These are phyloP conservation scores for Diorhabda elongata DNA, from an alignment of 1,140 invertebrate species.

Conservation along the genomic window DNA sequence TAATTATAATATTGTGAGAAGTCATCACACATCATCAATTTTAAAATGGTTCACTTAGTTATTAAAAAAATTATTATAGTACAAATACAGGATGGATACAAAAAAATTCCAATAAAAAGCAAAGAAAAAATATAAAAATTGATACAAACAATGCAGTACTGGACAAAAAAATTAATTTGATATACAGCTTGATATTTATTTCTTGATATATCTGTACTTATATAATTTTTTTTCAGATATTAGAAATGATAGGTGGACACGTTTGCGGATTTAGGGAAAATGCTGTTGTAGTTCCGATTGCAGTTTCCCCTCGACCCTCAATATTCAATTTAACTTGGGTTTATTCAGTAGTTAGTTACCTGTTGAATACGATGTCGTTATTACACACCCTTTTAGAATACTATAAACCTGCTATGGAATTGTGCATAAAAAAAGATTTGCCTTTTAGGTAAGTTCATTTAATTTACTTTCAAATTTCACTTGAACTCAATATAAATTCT, in stretches of 20 bases:
- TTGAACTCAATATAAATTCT: no score
- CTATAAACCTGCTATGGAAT: slow-evolving; percentile 29
- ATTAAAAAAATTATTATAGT: no score
- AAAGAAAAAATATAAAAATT: no score
- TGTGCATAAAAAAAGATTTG: slow-evolving; percentile 29
- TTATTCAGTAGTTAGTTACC: slow-evolving; percentile 37
- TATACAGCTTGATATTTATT: no score
- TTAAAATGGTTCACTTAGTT: no score
- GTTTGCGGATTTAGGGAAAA: slow-evolving; percentile 37
- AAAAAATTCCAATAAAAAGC: no score
- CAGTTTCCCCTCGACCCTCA: slow-evolving; percentile 33
- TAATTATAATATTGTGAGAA: no score
- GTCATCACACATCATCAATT: no score
- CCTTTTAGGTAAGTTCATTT: slow-evolving; percentile 31
- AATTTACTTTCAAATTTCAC: no score
- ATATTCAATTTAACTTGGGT: slow-evolving; percentile 41
- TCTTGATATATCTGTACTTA: neutral
- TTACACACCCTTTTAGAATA: slow-evolving; percentile 34
- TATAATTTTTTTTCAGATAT: slow-evolving; percentile 31
- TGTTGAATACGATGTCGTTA: slow-evolving; percentile 29
- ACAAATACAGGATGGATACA: no score
- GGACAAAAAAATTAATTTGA: no score
- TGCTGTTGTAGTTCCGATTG: slow-evolving; percentile 33
- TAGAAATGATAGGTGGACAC: slow-evolving; percentile 40
- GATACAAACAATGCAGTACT: no score